A percentile compares a stretch with the other conserved stretches of the same genome.
These are phyloP conservation scores for Eriosoma lanigerum DNA, from an alignment of 1,140 invertebrate genomes.

Conservation along the genomic window DNA sequence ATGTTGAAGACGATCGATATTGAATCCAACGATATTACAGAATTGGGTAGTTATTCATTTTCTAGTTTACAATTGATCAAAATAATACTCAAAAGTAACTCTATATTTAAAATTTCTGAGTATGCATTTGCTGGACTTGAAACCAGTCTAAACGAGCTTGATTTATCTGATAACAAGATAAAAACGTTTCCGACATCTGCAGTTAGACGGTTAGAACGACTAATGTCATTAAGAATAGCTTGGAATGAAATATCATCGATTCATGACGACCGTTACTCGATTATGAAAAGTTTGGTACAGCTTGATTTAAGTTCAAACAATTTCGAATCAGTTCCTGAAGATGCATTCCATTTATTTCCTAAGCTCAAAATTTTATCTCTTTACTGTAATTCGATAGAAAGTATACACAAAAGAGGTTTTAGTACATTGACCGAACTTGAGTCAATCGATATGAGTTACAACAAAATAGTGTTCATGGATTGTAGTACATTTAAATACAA, in stretches of 20 bases:
- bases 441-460: conserved; percentile 83
- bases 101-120: conserved; percentile 75
- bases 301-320: conserved; percentile 86
- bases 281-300: conserved; percentile 70
- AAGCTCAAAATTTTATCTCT: conserved; percentile 76
- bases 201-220: conserved; percentile 71
- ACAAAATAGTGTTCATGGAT: conserved; percentile 76
- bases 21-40: conserved; percentile 80
- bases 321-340: conserved; percentile 71
- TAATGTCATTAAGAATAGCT: conserved; percentile 73
- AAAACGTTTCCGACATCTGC: conserved; percentile 78
- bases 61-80: conserved; percentile 79
- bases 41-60: conserved; percentile 82
- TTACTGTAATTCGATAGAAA: conserved; percentile 79
- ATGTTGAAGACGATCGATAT: conserved; percentile 76
- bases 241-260: conserved; percentile 79
- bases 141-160: conserved; percentile 75
- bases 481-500: conserved; percentile 73
- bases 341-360: conserved; percentile 78
- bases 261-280: conserved; percentile 69
- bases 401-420: conserved; percentile 76
- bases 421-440: conserved; percentile 72
- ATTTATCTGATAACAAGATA: conserved; percentile 83
- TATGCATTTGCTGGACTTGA: conserved; percentile 84
- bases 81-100: conserved; percentile 81